Base-by-base conservation (phyloP, 2,888 invertebrate species). In the Cloeon dipterum region DNA sequence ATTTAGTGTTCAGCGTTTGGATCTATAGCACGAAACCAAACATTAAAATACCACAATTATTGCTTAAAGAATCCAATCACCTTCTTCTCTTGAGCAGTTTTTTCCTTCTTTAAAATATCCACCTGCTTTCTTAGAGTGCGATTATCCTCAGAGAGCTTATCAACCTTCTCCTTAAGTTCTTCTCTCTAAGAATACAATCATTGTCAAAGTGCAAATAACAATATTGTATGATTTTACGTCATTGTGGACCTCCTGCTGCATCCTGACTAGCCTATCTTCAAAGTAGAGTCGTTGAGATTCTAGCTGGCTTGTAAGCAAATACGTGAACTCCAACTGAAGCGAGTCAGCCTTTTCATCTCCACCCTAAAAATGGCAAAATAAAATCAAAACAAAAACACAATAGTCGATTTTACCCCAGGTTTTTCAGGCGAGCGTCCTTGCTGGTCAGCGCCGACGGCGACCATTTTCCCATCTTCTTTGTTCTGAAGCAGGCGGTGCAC, bases 401-500 rank as follows among this genome's bases (percentile, higher is more conserved):
- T n/a, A n/a, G n/a, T n/a, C n/a, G n/a, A n/a, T n/a, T n/a, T 5
- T 29, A 29, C 29, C 5, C 13, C 13, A n/a, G 29, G 37, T 39
- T 43, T 43, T 7, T 37, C 39, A 23, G 65, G 63, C 18, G 66
- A 63, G 2, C 70, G 71, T 1, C 74, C 74, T 46, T 61, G 61
- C 42, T 56, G 56, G 34, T 54, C 52, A 16, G 50, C 51, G 38
- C 71, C 71, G 1, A 73, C 65, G 11, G 81, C 74, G 11, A 98
- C 93, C 49, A 94, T 64, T 58, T 96, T 96, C 17, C 94, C 96
- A 61, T 96, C 96, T 11, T 74, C 72, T 61, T 96, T 93, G 57
- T 88, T 94, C 61, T 94, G 94, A 17, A 98, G 72, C 26, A 99
- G 62, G 11, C 98, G 72, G 60, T 93, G 93, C 7, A 91, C 91